Evolutionary conservation across 1,140 invertebrate species (phyloP).

Genomic region (Odontomachus brunneus): DNA sequence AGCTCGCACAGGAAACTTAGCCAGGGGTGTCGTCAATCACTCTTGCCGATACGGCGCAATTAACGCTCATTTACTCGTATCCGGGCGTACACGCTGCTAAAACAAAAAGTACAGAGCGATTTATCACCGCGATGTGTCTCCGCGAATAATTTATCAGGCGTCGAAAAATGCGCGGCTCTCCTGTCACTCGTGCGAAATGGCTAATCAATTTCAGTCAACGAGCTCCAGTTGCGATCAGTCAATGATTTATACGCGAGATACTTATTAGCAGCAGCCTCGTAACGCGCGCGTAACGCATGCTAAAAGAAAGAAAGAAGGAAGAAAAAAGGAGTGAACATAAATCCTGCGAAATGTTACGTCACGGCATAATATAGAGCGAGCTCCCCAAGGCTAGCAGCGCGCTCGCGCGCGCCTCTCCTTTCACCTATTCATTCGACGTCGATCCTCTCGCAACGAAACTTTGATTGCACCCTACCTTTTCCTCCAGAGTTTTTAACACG

Average conservation of each 20-base stretch:
- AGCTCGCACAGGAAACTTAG: slow-evolving; percentile 21
- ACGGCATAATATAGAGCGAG: not conserved
- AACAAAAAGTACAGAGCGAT: slow-evolving; percentile 44
- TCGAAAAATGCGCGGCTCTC: slow-evolving; percentile 34
- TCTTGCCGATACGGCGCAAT: slow-evolving; percentile 48
- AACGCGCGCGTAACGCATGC: not conserved
- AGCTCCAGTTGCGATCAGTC: slow-evolving; percentile 16
- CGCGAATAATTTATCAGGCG: slow-evolving; percentile 53
- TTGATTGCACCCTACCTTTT: not conserved
- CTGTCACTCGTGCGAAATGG: slow-evolving; percentile 18
- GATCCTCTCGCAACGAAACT: not conserved
- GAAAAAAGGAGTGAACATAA: too few species aligned
- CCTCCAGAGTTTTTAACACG: not conserved
- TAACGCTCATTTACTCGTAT: slow-evolving; percentile 47
- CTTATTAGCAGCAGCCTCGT: not conserved
- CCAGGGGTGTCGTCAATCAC: slow-evolving; percentile 14
- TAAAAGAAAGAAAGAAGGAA: not conserved
- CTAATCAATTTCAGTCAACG: slow-evolving; percentile 47
- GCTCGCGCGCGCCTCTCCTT: not conserved
- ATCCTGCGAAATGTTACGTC: not conserved
- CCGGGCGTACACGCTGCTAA: not conserved
- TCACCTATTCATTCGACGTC: not conserved
- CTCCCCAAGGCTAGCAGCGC: not conserved
- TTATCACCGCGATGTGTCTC: slow-evolving; percentile 40
- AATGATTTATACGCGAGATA: slow-evolving; percentile 22